A percentile compares a stretch with the other conserved stretches of the same genome.
Conservation (phyloP, 2,113 vertebrate species). For the Dipodomys stephensi region DNA sequence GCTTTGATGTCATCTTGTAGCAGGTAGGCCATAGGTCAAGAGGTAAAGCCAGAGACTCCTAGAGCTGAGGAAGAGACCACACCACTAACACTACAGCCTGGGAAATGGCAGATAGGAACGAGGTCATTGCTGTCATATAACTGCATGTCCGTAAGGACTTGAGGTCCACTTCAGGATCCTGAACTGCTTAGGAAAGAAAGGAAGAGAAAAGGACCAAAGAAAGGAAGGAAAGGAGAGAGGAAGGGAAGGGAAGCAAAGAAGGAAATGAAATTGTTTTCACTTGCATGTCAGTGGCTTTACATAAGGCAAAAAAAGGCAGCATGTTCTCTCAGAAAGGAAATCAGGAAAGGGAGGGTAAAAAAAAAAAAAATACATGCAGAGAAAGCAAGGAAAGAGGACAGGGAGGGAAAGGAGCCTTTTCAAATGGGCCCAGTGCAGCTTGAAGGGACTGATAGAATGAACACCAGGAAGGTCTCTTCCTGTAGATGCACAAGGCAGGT, state of each 20-base stretch:
- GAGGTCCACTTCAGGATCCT: not conserved
- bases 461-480: not conserved
- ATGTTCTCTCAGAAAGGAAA: not conserved
- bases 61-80: not conserved
- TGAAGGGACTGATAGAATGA: not conserved
- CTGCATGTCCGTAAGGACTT: not conserved
- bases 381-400: not conserved
- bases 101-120: not conserved
- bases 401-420: not conserved
- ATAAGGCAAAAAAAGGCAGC: not conserved
- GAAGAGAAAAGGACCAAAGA: not conserved
- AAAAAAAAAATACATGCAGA: not conserved
- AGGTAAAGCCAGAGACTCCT: not conserved
- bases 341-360: not conserved
- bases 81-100: not conserved
- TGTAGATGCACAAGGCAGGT: not conserved
- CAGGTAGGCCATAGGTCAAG: not conserved
- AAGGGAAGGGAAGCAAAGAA: not conserved
- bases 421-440: too few relatives aligned
- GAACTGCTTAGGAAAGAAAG: not conserved
- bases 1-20: not conserved
- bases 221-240: not conserved
- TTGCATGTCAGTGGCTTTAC: not conserved
- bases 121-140: fast-evolving
- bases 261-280: not conserved